Evolutionary conservation across 1,140 invertebrate species (phyloP), one percentile per base, ranked within the genome.

Genomic region (Elymnias hypermnestra): DNA sequence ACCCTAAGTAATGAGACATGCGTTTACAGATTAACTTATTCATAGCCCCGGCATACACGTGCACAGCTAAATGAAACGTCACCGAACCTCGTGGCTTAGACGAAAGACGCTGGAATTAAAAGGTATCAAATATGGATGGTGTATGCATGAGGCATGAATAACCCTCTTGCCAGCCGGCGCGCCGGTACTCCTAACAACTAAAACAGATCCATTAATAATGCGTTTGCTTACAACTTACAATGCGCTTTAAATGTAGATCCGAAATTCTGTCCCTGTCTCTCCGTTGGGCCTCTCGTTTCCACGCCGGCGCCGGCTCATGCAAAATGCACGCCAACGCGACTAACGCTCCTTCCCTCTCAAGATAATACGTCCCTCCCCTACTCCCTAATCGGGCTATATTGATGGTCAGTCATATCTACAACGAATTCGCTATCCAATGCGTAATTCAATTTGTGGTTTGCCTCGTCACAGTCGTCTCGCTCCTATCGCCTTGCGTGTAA

Each of bases 181-280:
- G 67, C 65, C 68, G 46, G 53, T 68, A 67, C 71, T 74, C 69
- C 74, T 64, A 66, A 76, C 75, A 84, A 82, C 81, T 82, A 76
- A 79, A 84, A 76, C 70, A 76, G 72, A 72, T 82, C 73, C 81
- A 84, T 84, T 84, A 81, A 78, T 84, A 84, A 84, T 84, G 72
- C 67, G 66, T 69, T 79, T 82, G 81, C 77, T 84, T 82, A 82
- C 81, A 82, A 84, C 77, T 84, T 82, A 82, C 81, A 82, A 84
- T 81, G 75, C 75, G 75, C 81, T 84, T 82, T 82, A 84, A 84
- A 82, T 84, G 81, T 84, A 84, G 75, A 84, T 82, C 70, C 67
- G 67, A 61, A 65, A 63, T 42, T 15, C 38, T 51, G 54, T 75
- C 68, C 44, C 62, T 53, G 28, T 76, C 62, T 36, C 51, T 28